Percentiles rank a stretch among this genome's conserved stretches.
Conservation (phyloP, 2,113 vertebrate species). For the Cyanocitta stelleri region DNA sequence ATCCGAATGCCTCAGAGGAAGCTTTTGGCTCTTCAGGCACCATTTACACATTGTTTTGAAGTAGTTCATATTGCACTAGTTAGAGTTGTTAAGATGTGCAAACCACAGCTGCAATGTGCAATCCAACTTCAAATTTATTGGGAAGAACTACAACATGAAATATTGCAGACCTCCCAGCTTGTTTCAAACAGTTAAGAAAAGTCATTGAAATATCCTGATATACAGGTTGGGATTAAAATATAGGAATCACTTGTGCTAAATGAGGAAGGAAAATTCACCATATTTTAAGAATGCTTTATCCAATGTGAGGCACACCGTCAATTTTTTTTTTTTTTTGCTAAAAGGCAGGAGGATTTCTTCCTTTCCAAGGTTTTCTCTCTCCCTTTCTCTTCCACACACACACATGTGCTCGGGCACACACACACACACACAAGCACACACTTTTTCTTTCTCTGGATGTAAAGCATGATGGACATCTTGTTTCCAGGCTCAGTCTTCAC, state of each 20-base stretch:
- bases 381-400: not conserved
- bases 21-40: not conserved
- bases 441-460: not conserved
- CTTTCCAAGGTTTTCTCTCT: not conserved
- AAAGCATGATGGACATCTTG: constrained; percentile 22
- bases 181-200: not conserved
- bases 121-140: not conserved
- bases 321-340: not conserved
- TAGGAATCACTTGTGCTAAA: not conserved
- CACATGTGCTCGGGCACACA: not conserved
- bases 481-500: constrained; percentile 14
- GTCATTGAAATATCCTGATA: not conserved
- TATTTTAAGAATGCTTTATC: not conserved
- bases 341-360: not conserved
- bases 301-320: not conserved
- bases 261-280: not conserved
- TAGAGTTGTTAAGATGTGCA: not conserved
- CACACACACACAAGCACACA: fast-evolving
- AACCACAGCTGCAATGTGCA: not conserved
- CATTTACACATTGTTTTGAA: not conserved
- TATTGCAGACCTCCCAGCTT: not conserved
- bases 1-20: not conserved
- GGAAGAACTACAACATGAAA: not conserved
- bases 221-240: not conserved
- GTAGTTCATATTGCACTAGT: not conserved